phyloP scores from a whole-genome alignment of 2,888 invertebrate genomes.

The Caenorhabditis japonica region DNA sequence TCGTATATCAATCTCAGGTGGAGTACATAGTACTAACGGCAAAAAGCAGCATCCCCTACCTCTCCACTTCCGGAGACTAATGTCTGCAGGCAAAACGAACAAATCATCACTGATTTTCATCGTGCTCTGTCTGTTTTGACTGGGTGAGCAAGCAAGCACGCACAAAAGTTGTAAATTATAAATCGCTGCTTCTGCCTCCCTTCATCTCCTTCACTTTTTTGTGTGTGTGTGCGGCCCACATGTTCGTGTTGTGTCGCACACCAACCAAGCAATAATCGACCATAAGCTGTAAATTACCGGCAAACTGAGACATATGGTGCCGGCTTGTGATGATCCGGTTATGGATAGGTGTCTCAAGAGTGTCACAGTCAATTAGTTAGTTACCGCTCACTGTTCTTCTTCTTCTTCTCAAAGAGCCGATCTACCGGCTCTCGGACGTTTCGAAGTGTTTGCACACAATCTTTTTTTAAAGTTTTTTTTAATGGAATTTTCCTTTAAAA shows the following conservation, averaged over 20 bases:
- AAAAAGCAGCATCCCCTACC: no score
- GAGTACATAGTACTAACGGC: no score
- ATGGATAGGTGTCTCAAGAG: constrained; percentile 4
- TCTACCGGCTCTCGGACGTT: no score
- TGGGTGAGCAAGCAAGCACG: neutral
- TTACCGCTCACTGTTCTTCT: no score
- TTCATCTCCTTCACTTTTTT: constrained; percentile 17
- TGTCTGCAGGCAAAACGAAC: constrained; percentile 14
- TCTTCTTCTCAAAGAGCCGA: no score
- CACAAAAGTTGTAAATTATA: constrained; percentile 39
- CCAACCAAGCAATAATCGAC: constrained; percentile 22
- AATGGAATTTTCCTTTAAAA: no score
- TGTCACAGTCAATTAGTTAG: constrained; percentile 12
- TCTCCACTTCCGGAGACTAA: constrained; percentile 7
- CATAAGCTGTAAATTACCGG: constrained; percentile 46
- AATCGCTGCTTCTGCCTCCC: constrained; percentile 5
- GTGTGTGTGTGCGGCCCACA: constrained; percentile 17
- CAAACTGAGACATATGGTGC: constrained; percentile 24
- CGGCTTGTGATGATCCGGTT: constrained; percentile 18
- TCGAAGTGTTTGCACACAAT: no score
- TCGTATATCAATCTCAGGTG: constrained; percentile 37
- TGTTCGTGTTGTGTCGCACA: constrained; percentile 22
- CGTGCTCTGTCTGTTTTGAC: constrained; percentile 20
- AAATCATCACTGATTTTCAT: constrained; percentile 20
- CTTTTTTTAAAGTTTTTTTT: no score